These are phyloP conservation scores for Chironomus tentans DNA, from an alignment of 2,888 invertebrate species.

Conservation along the genomic window DNA sequence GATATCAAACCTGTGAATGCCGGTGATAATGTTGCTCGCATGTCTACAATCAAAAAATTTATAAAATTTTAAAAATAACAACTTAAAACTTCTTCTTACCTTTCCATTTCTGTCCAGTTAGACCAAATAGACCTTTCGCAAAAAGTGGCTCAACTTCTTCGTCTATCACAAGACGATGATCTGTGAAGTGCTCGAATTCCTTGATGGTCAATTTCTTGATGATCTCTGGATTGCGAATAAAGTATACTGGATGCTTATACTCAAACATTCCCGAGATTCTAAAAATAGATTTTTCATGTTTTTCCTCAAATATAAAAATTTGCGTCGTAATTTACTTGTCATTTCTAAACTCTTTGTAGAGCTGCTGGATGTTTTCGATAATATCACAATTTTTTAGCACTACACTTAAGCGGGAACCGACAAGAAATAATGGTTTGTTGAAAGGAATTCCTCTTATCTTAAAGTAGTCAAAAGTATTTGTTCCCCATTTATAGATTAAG, in stretches of 20 bases:
- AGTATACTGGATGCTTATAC: constrained; percentile 35
- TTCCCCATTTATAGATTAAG: constrained; percentile 15
- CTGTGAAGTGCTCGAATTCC: constrained; percentile 39
- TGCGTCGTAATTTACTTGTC: neutral
- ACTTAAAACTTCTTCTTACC: constrained; percentile 30
- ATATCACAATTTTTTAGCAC: neutral
- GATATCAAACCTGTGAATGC: constrained; percentile 33
- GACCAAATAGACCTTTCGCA: constrained; percentile 31
- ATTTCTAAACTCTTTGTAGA: neutral
- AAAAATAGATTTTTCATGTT: neutral
- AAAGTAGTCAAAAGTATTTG: constrained; percentile 17
- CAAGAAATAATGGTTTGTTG: constrained; percentile 18
- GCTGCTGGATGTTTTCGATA: neutral
- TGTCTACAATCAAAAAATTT: constrained; percentile 39
- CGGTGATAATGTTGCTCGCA: constrained; percentile 35
- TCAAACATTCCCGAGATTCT: constrained; percentile 4
- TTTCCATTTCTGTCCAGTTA: constrained; percentile 38
- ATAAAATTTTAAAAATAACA: constrained; percentile 36
- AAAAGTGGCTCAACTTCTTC: constrained; percentile 43
- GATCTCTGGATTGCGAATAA: constrained; percentile 36
- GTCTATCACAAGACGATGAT: constrained; percentile 41
- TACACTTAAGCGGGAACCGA: neutral
- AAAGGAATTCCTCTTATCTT: neutral
- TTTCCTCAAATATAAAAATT: neutral
- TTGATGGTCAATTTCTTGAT: constrained; percentile 39